Evolutionary conservation across 2,888 invertebrate species (phyloP), one percentile per base, ranked within the genome.

Genomic region (Sinhomidia bicolor): DNA sequence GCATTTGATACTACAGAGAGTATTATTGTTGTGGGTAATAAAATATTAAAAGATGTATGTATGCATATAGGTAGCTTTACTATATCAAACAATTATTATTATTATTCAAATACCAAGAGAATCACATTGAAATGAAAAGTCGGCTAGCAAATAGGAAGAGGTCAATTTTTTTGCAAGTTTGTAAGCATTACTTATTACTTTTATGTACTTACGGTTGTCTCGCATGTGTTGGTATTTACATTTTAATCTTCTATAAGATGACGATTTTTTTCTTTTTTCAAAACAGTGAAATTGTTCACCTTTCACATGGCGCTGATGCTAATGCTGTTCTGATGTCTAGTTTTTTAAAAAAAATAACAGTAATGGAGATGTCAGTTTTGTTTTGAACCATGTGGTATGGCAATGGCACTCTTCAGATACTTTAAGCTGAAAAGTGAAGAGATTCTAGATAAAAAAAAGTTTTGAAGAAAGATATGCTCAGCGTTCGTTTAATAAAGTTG

Each of bases 271-370:
- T 36, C 44, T 29, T 12, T 68, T 54, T 32, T 29, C 51, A 23
- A 78, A 78, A 51, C 78, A 85, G 62, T 85, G 85, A 85, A 85
- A 79, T 32, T 85, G 68, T 71, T 85, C 85, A 85, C 85, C 85
- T 85, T 80, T 85, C 85, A 85, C 80, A 71, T 62, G 23, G 3
- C 23, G n/a, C 47, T 76, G 17, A 14, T 5, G 41, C 20, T 78
- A 65, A 65, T 83, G 83, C 71, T 60, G 83, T 41, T 78, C 62
- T 65, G 51, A 47, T 85, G 85, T 85, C 85, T 71, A 85, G 85
- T 79, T 10, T 1, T 5, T 1, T n/a, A 5, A 78, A 79, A 23
- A 65, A 71, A 71, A 36, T 68, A 71, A 71, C 71, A 71, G 68
- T 62, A 85, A 85, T 85, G 78, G 71, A 85, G 85, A 65, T 80